Conservation (phyloP, 2,113 vertebrate genomes). For the Romanogobio albipinnatus region DNA sequence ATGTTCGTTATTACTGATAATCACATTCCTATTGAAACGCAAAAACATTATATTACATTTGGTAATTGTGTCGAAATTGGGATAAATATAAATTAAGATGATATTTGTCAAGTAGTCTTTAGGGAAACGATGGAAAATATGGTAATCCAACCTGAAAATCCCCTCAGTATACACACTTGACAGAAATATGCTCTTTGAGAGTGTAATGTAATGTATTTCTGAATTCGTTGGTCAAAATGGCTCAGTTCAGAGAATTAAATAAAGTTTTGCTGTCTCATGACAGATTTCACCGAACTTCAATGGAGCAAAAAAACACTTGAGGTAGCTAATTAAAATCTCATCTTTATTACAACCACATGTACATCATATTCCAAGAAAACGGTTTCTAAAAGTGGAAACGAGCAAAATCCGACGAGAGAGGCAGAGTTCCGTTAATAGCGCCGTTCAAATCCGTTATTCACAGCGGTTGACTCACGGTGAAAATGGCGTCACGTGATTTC, state of each 20-base stretch:
- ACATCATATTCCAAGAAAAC: constrained; percentile 72
- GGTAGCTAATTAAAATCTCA: constrained; percentile 77
- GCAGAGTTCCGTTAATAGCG: constrained; percentile 55
- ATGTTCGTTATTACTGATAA: background rate
- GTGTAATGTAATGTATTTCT: background rate
- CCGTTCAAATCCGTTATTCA: constrained; percentile 72
- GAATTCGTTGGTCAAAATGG: background rate
- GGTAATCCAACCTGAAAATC: too few species aligned
- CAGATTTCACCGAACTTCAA: background rate
- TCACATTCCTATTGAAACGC: background rate
- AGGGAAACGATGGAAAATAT: too few species aligned
- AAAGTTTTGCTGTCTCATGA: background rate
- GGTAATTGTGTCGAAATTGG: background rate
- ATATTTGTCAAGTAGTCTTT: too few species aligned
- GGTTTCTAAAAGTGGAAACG: constrained; percentile 60
- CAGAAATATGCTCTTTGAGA: background rate
- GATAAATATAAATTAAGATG: background rate
- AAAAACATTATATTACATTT: background rate
- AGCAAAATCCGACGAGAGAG: constrained; percentile 46
- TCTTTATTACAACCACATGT: constrained; percentile 79
- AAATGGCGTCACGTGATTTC: constrained; percentile 27
- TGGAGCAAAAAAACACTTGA: constrained; percentile 40
- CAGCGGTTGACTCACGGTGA: constrained; percentile 62
- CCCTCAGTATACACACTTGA: background rate
- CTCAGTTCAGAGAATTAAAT: background rate